Conservation (phyloP, 2,888 invertebrate species). For the Lycia hirtaria region DNA sequence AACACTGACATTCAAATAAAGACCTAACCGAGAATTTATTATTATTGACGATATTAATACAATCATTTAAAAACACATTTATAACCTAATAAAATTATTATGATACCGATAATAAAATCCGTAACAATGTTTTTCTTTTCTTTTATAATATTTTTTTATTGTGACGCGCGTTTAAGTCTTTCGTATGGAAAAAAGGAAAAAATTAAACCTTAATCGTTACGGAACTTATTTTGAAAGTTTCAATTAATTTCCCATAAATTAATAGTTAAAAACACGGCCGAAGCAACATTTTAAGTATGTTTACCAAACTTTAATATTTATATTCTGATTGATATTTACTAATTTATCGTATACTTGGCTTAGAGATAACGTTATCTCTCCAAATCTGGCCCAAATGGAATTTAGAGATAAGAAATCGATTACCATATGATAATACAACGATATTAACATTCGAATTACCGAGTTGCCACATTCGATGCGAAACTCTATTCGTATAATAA, state of each 20-base stretch:
- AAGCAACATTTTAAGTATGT: slow-evolving; percentile 8
- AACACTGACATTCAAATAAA: neutral
- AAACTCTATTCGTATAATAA: slow-evolving; percentile 19
- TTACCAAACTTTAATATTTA: neutral
- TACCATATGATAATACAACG: slow-evolving; percentile 20
- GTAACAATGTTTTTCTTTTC: neutral
- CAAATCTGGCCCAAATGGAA: slow-evolving; percentile 25
- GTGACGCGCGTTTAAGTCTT: slow-evolving; percentile 54
- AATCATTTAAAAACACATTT: neutral
- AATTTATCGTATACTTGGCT: slow-evolving; percentile 1
- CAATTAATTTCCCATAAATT: slow-evolving; percentile 4
- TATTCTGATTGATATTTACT: slow-evolving; percentile 18
- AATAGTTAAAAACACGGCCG: neutral
- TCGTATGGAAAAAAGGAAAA: slow-evolving; percentile 32
- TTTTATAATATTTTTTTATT: neutral
- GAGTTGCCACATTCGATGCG: neutral
- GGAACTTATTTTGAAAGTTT: neutral
- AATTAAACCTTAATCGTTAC: slow-evolving; percentile 17
- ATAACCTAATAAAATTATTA: neutral
- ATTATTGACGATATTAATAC: neutral
- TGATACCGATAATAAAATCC: neutral
- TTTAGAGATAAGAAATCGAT: slow-evolving; percentile 28
- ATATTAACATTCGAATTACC: slow-evolving; percentile 20
- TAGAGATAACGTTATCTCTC: slow-evolving; percentile 24
- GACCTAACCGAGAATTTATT: neutral